These are phyloP conservation scores for Plumapathes pennacea DNA, from an alignment of 92 coral and sea anemone genomes.

Conservation along the genomic window DNA sequence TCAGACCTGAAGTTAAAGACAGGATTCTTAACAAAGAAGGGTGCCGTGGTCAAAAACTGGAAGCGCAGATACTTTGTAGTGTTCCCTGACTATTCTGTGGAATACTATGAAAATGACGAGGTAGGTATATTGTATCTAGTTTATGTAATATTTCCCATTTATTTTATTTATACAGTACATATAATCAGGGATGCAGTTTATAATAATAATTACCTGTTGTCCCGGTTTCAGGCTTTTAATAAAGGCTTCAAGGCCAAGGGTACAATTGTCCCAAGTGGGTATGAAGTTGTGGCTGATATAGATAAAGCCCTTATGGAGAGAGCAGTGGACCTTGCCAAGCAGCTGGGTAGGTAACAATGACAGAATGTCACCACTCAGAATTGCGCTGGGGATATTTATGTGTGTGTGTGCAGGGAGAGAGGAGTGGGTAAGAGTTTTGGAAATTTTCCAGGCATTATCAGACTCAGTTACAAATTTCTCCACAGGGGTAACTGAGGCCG, in stretches of 20 bases:
- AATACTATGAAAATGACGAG: slow-evolving; percentile 92
- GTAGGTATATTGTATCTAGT: slow-evolving; percentile 21
- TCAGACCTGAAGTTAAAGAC: too few species aligned
- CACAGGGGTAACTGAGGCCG: too few species aligned
- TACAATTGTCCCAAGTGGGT: slow-evolving; percentile 73
- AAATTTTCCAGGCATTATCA: too few species aligned
- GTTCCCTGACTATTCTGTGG: slow-evolving; percentile 71
- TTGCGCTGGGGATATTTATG: too few species aligned
- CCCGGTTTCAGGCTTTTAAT: slow-evolving; percentile 68
- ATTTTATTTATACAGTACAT: not conserved
- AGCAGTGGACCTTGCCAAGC: slow-evolving; percentile 69
- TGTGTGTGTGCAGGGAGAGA: too few species aligned
- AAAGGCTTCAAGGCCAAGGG: slow-evolving; percentile 90
- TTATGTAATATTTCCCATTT: too few species aligned
- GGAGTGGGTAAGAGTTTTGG: too few species aligned
- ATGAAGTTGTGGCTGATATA: slow-evolving; percentile 66
- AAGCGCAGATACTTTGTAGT: slow-evolving; percentile 87
- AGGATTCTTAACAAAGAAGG: slow-evolving; percentile 83
- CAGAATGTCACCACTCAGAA: too few species aligned
- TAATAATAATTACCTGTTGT: not conserved
- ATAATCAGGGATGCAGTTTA: not conserved
- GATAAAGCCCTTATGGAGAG: slow-evolving; percentile 65
- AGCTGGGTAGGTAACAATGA: slow-evolving; percentile 60
- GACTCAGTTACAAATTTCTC: too few species aligned
- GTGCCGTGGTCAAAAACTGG: slow-evolving; percentile 95